Percentiles rank a stretch among this genome's conserved stretches.
Conservation (phyloP, 2,888 invertebrate genomes). For the Lepas anatifera region DNA sequence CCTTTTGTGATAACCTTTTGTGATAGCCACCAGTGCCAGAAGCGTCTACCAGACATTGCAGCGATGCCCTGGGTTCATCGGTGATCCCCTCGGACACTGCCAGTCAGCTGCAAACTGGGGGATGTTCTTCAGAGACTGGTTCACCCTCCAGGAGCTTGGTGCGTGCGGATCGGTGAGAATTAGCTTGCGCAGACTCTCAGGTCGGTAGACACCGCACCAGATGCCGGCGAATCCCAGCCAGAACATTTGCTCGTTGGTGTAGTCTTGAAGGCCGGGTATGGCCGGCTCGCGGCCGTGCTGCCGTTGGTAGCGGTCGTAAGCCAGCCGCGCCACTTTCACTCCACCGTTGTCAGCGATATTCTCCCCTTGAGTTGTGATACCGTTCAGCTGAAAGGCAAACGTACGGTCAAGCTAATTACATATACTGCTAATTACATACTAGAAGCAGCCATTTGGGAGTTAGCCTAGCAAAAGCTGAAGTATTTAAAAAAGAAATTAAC, state of each 20-base stretch:
- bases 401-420: neutral
- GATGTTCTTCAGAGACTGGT: constrained; percentile 49
- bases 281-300: constrained; percentile 42
- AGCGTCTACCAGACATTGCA: constrained; percentile 51
- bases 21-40: too few species aligned
- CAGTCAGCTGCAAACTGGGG: constrained; percentile 49
- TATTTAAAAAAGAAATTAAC: too few species aligned
- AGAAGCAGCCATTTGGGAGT: too few species aligned
- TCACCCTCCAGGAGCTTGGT: constrained; percentile 44
- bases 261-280: constrained; percentile 51
- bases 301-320: constrained; percentile 43
- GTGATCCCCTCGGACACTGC: constrained; percentile 44
- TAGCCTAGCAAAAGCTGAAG: too few species aligned
- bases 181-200: constrained; percentile 57
- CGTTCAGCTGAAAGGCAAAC: constrained; percentile 53
- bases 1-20: too few species aligned
- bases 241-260: constrained; percentile 51
- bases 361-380: constrained; percentile 82
- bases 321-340: constrained; percentile 76
- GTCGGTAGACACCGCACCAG: constrained; percentile 69
- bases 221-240: constrained; percentile 75
- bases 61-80: constrained; percentile 49
- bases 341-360: constrained; percentile 94
- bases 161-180: constrained; percentile 60
- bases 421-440: too few species aligned